Conservation (phyloP, 2,113 vertebrate species). For the Platycercus adscitus region DNA sequence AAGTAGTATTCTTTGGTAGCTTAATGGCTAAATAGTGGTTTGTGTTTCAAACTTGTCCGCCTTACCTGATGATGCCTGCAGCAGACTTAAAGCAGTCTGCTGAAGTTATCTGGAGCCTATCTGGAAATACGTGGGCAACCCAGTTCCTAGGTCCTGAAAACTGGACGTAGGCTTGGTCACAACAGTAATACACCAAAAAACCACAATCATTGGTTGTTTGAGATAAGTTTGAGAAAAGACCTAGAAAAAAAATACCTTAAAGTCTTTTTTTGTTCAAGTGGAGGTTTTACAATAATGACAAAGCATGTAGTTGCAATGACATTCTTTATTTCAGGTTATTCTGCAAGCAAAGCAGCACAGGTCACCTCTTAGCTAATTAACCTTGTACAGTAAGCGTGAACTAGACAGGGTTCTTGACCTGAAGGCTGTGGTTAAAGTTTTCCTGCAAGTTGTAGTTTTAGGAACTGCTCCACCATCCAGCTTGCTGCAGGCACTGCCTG, state of each 20-base stretch:
- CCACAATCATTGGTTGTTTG: not conserved
- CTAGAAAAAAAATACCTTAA: not conserved
- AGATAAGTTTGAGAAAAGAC: not conserved
- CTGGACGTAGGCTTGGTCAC: not conserved
- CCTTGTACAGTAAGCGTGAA: not conserved
- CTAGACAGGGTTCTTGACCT: not conserved
- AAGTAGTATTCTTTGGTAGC: not conserved
- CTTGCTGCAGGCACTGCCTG: not conserved
- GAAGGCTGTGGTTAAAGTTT: not conserved
- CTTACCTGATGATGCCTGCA: not conserved
- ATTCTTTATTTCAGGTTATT: slow-evolving; percentile 40
- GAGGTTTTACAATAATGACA: not conserved
- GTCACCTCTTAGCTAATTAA: not conserved
- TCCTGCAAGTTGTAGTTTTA: not conserved
- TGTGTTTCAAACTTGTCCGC: not conserved
- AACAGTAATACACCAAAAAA: not conserved
- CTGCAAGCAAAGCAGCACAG: not conserved
- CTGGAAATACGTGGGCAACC: not conserved
- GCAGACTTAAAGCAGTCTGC: not conserved
- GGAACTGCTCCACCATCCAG: not conserved
- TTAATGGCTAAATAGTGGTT: not conserved
- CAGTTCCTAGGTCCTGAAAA: not conserved
- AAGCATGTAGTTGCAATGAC: not conserved
- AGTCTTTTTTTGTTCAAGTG: not conserved
- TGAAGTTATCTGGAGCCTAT: not conserved